A percentile compares a stretch with the other conserved stretches of the same genome.
Conservation (phyloP, 2,888 invertebrate genomes). For the Cerceris rybyensis region DNA sequence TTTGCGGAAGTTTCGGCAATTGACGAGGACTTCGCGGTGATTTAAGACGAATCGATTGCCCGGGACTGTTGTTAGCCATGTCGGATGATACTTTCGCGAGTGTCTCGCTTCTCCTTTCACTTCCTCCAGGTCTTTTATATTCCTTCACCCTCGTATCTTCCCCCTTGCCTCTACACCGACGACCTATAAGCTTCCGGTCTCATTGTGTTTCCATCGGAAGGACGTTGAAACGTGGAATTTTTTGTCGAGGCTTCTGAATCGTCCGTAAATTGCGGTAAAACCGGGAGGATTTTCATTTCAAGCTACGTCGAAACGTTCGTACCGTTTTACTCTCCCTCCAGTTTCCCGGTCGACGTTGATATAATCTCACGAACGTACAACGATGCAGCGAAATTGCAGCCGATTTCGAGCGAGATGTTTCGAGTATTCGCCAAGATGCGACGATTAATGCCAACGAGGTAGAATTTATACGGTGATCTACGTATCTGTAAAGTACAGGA, state of each 20-base stretch:
- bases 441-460: neutral
- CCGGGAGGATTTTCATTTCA: constrained; percentile 13
- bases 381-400: neutral
- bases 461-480: neutral
- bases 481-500: neutral
- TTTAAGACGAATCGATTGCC: constrained; percentile 83
- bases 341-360: neutral
- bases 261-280: neutral
- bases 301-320: no score
- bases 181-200: constrained; percentile 17
- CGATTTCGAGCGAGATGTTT: neutral
- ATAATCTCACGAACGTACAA: neutral
- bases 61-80: constrained; percentile 85
- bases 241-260: neutral
- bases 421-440: neutral
- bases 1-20: constrained; percentile 84
- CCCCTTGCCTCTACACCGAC: constrained; percentile 8
- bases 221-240: neutral
- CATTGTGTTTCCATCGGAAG: constrained; percentile 17
- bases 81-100: constrained; percentile 23
- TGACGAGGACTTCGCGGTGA: constrained; percentile 85
- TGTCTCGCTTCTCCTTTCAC: neutral
- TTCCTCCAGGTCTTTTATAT: neutral
- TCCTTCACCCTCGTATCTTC: constrained; percentile 1
- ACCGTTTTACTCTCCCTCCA: neutral